A percentile compares a stretch with the other conserved stretches of the same genome.
phyloP scores from a whole-genome alignment of 2,113 vertebrate genomes.

The Eudyptes chrysolophus region DNA sequence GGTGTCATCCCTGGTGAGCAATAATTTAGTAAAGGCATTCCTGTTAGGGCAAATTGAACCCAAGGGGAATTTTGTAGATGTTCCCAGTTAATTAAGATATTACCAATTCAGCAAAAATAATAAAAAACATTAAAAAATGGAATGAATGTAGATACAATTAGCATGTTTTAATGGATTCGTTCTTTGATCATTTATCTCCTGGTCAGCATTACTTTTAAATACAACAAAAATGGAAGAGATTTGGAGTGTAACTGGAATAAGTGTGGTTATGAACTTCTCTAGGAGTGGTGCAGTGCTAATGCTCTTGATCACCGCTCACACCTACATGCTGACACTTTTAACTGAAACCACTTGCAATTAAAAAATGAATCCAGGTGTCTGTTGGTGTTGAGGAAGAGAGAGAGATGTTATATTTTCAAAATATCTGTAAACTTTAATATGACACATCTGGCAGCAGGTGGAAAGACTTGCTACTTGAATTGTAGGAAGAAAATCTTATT shows the following conservation, averaged over 20 bases:
- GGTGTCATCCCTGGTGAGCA: not conserved
- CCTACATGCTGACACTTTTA: not conserved
- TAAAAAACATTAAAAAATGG: not conserved
- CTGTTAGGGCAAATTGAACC: not conserved
- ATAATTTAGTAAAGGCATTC: not conserved
- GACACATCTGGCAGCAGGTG: not conserved
- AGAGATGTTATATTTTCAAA: slow-evolving; percentile 38
- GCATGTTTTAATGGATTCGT: not conserved
- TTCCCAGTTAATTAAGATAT: not conserved
- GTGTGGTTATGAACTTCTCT: not conserved
- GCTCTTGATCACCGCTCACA: not conserved
- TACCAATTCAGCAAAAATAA: not conserved
- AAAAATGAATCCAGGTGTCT: not conserved
- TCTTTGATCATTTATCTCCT: not conserved
- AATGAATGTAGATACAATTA: not conserved
- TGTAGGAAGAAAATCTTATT: slow-evolving; percentile 37
- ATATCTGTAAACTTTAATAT: slow-evolving; percentile 43
- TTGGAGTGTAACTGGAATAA: not conserved
- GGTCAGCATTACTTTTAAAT: not conserved
- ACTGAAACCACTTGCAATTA: slow-evolving; percentile 26
- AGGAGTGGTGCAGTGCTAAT: not conserved
- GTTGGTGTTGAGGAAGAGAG: not conserved
- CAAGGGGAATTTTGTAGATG: not conserved
- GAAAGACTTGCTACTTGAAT: not conserved
- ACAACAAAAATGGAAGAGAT: not conserved